Base-by-base conservation (phyloP, 2,113 vertebrate species). In the Delphinus delphis region DNA sequence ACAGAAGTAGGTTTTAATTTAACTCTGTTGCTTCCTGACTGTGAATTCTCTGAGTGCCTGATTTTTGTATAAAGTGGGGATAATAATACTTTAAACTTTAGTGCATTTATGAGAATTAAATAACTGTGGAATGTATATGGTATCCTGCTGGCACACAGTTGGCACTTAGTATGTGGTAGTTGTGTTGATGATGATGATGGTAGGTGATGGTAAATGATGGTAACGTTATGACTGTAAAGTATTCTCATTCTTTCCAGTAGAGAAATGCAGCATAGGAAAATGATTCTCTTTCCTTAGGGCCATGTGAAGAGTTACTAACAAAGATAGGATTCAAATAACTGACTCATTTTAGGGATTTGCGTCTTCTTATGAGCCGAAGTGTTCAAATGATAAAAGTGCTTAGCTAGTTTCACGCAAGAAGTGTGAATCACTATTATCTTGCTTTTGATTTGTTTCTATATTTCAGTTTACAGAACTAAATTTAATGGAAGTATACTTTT, bases 41-140 rank as follows among this genome's bases (percentile, higher is more conserved):
- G 55, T 67, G 41, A 82, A 83, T 94, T 90, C 68, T 87, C 63
- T 38, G 44, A 93, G 38, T 33, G 36, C 25, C 17, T 86, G 21
- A 9, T 60, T 88, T 92, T 96, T 82, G 73, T 77, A 31, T 62
- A 44, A 80, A 96, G 36, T 88, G 38, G n/a, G 36, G 23, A 90
- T 91, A 91, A 41, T n/a, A 89, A 44, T 41, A 63, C n/a, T 62
- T 79, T 60, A 65, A 79, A 14, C 25, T 63, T 63, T 41, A 68
- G n/a, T 80, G 55, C n/a, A 90, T 94, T 76, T 31, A 60, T 58
- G n/a, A 82, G 65, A 88, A 93, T 81, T 82, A 80, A 94, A 33
- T 28, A 63, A 58, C 25, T 20, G 18, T 74, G n/a, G 53, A 55
- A 87, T 25, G 82, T 53, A 38, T 6, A 36, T 25, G 25, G 33